These are phyloP conservation scores for Dusona sp. DNA, from an alignment of 2,888 invertebrate species.

Conservation along the genomic window DNA sequence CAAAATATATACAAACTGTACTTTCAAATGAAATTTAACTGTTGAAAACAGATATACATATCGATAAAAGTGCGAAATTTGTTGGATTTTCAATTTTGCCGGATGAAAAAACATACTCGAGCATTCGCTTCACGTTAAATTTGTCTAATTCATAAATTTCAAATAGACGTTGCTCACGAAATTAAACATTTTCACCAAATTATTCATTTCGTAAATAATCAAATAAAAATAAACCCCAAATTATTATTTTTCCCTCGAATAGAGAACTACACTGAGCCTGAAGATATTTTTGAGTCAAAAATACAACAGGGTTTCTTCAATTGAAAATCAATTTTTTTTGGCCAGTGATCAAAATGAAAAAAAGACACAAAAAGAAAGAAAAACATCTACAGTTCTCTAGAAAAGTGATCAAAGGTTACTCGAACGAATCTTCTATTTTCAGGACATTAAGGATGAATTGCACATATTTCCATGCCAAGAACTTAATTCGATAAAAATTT, in stretches of 20 bases:
- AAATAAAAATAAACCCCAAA: not conserved
- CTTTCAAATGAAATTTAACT: not conserved
- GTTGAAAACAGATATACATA: not conserved
- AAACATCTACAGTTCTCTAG: not conserved
- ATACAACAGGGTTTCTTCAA: not conserved
- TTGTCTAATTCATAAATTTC: not conserved
- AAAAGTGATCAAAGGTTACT: not conserved
- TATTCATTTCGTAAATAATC: not conserved
- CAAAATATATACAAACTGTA: not conserved
- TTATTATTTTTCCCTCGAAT: not conserved
- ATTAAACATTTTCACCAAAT: not conserved
- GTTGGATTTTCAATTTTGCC: not conserved
- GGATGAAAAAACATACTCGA: not conserved
- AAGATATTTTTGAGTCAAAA: not conserved
- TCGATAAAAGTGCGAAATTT: not conserved
- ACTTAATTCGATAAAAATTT: no score
- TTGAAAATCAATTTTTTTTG: not conserved
- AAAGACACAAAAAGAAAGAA: not conserved
- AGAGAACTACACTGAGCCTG: not conserved
- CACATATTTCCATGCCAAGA: no score
- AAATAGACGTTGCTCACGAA: no score
- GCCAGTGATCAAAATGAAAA: not conserved
- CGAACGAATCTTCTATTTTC: not conserved
- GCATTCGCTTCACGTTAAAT: no score
- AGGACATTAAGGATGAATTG: no score